phyloP scores from a whole-genome alignment of 2,888 invertebrate species.

The Phalangium opilio region DNA sequence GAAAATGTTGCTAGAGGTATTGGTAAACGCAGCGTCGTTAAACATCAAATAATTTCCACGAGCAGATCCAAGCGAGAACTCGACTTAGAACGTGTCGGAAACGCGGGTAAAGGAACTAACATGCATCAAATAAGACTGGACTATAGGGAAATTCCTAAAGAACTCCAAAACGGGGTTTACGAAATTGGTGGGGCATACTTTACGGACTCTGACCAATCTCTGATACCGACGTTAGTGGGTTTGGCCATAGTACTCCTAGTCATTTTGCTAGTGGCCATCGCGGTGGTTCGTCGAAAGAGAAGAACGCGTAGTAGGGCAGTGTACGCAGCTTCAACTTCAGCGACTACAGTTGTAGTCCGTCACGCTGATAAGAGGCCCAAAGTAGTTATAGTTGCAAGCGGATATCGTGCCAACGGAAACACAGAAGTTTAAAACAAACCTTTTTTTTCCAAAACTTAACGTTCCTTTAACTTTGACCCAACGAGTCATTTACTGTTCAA shows the following conservation, averaged over 20 bases:
- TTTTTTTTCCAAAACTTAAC: too few species aligned
- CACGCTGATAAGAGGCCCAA: too few species aligned
- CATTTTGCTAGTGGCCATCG: constrained; percentile 8
- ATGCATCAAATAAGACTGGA: constrained; percentile 18
- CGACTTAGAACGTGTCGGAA: constrained; percentile 8
- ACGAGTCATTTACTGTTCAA: too few species aligned
- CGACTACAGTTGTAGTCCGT: too few species aligned
- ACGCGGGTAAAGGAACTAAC: constrained; percentile 18
- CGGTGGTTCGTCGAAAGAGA: constrained; percentile 3
- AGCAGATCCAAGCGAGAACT: not conserved
- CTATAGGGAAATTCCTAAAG: not conserved
- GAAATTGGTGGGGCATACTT: not conserved
- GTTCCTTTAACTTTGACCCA: too few species aligned
- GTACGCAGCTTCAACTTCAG: too few species aligned
- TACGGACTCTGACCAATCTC: constrained; percentile 1
- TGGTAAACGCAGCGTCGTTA: constrained; percentile 13
- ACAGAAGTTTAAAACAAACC: too few species aligned
- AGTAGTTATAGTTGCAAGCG: too few species aligned
- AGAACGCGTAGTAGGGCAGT: not conserved
- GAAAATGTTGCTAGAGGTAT: constrained; percentile 13
- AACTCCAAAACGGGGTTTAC: not conserved
- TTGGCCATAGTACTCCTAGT: constrained; percentile 9
- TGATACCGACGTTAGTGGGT: constrained; percentile 7
- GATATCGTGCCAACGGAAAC: too few species aligned
- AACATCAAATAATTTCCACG: not conserved